Conservation (phyloP, 2,797 vertebrate genomes). For the Columba guinea region DNA sequence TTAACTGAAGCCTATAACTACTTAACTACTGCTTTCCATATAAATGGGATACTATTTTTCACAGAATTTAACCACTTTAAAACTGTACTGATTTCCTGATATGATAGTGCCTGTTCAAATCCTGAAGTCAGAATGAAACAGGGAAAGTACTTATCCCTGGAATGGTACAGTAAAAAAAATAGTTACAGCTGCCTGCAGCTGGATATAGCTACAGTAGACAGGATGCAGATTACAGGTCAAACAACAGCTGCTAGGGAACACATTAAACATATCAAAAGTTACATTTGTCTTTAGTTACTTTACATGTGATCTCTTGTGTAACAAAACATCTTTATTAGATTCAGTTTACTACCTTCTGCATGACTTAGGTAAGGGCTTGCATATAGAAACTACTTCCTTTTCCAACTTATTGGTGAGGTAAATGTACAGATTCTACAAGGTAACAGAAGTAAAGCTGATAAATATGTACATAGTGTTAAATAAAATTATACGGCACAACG, state of each 20-base stretch:
- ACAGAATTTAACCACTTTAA: background rate
- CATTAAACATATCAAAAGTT: background rate
- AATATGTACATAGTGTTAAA: background rate
- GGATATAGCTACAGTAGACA: background rate
- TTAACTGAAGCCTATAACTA: background rate
- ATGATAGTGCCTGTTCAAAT: background rate
- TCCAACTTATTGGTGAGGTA: background rate
- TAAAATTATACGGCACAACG: background rate
- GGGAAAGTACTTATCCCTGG: background rate
- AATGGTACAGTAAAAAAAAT: background rate
- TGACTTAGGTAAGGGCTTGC: background rate
- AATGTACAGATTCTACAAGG: background rate
- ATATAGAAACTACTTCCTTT: background rate
- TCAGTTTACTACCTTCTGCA: background rate
- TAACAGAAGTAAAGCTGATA: background rate
- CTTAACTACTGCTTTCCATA: background rate
- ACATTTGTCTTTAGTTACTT: background rate
- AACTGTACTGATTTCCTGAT: background rate
- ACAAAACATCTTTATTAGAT: background rate
- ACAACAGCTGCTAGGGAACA: background rate
- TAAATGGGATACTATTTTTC: background rate
- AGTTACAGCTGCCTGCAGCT: conserved; percentile 22
- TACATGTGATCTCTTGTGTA: background rate
- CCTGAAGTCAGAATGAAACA: background rate
- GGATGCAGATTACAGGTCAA: background rate